These are phyloP conservation scores for Mus caroli DNA, from an alignment of 2,797 vertebrate species.

Conservation along the genomic window DNA sequence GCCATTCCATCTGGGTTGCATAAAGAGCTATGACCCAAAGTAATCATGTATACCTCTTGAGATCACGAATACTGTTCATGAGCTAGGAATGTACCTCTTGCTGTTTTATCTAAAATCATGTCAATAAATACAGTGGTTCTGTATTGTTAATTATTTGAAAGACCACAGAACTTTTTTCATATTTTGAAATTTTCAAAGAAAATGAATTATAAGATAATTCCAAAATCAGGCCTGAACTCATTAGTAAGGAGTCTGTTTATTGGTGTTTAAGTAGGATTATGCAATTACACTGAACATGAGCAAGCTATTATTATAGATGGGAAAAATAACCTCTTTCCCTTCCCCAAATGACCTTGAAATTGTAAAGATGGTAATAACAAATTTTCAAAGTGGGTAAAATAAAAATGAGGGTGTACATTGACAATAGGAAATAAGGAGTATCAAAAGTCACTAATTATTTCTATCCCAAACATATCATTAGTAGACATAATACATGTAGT, in stretches of 20 bases:
- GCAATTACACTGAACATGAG: background rate
- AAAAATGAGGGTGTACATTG: background rate
- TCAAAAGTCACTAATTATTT: background rate
- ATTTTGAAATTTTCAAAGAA: background rate
- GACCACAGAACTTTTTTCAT: background rate
- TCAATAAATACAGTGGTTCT: background rate
- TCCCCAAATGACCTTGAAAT: background rate
- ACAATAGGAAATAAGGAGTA: background rate
- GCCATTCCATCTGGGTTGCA: background rate
- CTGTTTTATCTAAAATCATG: background rate
- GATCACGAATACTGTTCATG: background rate
- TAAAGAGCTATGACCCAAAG: background rate
- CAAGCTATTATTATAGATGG: background rate
- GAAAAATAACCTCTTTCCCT: constrained; percentile 46
- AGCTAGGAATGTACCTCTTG: background rate
- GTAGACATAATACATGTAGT: background rate
- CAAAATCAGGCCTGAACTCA: background rate
- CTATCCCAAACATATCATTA: constrained; percentile 39
- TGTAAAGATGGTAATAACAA: background rate
- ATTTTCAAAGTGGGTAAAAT: constrained; percentile 35
- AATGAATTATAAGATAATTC: background rate
- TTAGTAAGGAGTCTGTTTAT: background rate
- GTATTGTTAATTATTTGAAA: background rate
- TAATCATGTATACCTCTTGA: background rate
- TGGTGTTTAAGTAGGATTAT: background rate